phyloP scores from a whole-genome alignment of 2,888 invertebrate species.

The Euspilapteryx auroguttella region DNA sequence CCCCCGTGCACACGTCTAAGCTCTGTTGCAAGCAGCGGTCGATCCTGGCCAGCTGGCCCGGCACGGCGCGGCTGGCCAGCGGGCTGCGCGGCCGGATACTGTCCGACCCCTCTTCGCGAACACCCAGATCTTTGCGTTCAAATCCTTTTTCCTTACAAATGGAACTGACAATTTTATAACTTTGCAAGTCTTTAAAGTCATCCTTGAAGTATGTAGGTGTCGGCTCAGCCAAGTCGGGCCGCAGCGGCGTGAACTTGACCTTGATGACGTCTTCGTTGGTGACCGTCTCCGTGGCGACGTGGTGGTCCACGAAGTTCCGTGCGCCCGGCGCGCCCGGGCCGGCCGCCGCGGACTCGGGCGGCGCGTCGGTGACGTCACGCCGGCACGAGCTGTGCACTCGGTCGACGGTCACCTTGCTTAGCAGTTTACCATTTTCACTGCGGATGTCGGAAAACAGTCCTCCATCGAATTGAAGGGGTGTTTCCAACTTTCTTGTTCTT shows the following conservation, averaged over 20 bases:
- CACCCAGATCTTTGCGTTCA: constrained; percentile 12
- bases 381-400: constrained; percentile 40
- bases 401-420: constrained; percentile 53
- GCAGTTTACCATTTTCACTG: constrained; percentile 45
- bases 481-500: constrained; percentile 53
- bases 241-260: constrained; percentile 45
- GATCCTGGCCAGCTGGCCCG: constrained; percentile 44
- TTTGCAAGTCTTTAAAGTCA: constrained; percentile 40
- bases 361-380: constrained; percentile 42
- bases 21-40: constrained; percentile 45
- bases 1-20: constrained; percentile 29
- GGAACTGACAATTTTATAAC: constrained; percentile 50
- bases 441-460: constrained; percentile 56
- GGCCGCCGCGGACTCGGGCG: constrained; percentile 16
- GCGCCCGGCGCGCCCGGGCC: constrained; percentile 20
- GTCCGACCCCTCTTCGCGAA: constrained; percentile 4
- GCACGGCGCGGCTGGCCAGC: constrained; percentile 28
- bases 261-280: constrained; percentile 47
- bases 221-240: constrained; percentile 30
- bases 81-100: constrained; percentile 26
- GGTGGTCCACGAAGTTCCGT: constrained; percentile 36
- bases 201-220: constrained; percentile 20
- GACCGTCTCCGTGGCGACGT: constrained; percentile 44
- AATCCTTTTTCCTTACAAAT: constrained; percentile 29
- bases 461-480: constrained; percentile 56